These are phyloP conservation scores for Plebejus melissa DNA, from an alignment of 2,888 invertebrate species.

Conservation along the genomic window DNA sequence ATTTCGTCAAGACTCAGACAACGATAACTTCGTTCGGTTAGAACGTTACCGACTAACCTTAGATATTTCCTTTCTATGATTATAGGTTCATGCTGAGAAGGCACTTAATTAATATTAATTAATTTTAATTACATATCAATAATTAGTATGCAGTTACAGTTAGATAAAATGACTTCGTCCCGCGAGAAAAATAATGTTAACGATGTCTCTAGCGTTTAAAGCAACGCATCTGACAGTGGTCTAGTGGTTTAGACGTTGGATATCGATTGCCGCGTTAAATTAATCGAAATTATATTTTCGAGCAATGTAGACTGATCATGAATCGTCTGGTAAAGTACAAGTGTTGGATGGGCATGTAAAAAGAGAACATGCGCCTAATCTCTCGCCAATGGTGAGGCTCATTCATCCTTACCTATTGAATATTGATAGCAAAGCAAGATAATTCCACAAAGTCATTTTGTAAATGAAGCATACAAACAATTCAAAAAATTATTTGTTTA, in stretches of 20 bases:
- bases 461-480: too few species aligned
- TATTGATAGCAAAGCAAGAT: too few species aligned
- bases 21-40: slow-evolving; percentile 24
- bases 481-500: too few species aligned
- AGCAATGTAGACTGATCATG: too few species aligned
- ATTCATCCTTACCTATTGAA: too few species aligned
- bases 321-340: too few species aligned
- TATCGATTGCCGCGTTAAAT: too few species aligned
- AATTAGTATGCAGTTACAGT: neutral
- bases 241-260: neutral
- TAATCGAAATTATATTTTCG: too few species aligned
- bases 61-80: slow-evolving; percentile 27
- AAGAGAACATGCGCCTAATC: too few species aligned
- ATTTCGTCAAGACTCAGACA: slow-evolving; percentile 30
- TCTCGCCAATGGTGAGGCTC: too few species aligned
- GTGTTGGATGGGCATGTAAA: too few species aligned
- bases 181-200: neutral
- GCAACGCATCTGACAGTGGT: neutral
- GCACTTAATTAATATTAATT: neutral
- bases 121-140: neutral
- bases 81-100: neutral
- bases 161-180: neutral
- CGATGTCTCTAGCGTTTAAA: neutral
- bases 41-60: slow-evolving; percentile 28
- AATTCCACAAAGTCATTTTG: too few species aligned